Conservation (phyloP, 2,888 invertebrate species). For the Bugula neritina region DNA sequence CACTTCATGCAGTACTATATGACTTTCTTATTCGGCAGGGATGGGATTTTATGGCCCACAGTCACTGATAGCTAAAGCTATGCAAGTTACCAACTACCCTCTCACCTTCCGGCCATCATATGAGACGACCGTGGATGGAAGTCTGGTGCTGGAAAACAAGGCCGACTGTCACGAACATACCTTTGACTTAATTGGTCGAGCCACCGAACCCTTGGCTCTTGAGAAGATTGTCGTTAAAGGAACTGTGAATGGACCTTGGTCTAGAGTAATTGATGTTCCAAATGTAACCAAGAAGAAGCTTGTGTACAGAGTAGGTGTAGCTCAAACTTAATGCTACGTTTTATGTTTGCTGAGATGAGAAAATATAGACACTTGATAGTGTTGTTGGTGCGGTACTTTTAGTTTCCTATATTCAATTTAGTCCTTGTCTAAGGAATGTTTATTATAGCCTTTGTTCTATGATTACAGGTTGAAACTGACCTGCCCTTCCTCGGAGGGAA, state of each 20-base stretch:
- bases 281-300: constrained; percentile 50
- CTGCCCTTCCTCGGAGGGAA: constrained; percentile 46
- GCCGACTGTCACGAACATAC: constrained; percentile 46
- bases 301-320: constrained; percentile 40
- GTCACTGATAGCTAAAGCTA: constrained; percentile 44
- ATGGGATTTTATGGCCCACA: constrained; percentile 46
- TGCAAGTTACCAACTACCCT: constrained; percentile 45
- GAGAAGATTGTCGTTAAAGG: constrained; percentile 45
- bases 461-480: constrained; percentile 49
- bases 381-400: no score
- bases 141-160: constrained; percentile 43
- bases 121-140: constrained; percentile 45
- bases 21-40: background rate
- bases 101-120: constrained; percentile 48
- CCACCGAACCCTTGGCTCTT: constrained; percentile 48
- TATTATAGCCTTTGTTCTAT: no score
- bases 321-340: no score
- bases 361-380: no score
- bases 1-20: no score
- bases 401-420: no score
- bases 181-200: constrained; percentile 45
- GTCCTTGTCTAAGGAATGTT: no score
- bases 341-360: no score
- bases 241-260: constrained; percentile 37
- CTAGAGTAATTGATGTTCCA: constrained; percentile 37